A percentile compares a stretch with the other conserved stretches of the same genome.
Evolutionary conservation across 2,888 invertebrate species (phyloP).

Genomic region (Halictus ligatus): DNA sequence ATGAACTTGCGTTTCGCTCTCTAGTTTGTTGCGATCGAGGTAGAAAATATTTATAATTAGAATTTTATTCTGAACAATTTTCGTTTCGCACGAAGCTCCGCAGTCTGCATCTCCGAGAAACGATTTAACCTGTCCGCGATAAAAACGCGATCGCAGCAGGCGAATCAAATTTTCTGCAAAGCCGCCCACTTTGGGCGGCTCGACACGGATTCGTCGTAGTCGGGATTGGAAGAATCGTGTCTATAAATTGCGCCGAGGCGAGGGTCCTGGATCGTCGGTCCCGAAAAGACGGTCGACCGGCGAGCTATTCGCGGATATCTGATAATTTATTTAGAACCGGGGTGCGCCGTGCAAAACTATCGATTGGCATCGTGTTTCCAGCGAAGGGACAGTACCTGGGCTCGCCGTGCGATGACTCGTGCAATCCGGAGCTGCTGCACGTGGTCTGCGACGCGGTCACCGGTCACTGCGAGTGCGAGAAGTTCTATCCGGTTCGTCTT

Average conservation of each 20-base stretch:
- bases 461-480: constrained; percentile 91
- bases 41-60: neutral
- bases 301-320: constrained; percentile 20
- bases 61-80: neutral
- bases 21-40: neutral
- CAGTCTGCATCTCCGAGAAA: neutral
- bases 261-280: neutral
- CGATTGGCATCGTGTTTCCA: constrained; percentile 82
- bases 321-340: constrained; percentile 21
- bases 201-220: neutral
- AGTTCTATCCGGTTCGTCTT: constrained; percentile 92
- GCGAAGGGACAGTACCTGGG: constrained; percentile 93
- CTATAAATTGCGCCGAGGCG: neutral
- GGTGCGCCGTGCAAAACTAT: constrained; percentile 26
- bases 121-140: neutral
- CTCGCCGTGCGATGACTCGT: constrained; percentile 91
- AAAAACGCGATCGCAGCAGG: neutral
- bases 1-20: neutral
- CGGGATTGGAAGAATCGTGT: neutral
- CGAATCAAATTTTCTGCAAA: neutral
- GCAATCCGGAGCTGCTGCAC: constrained; percentile 90
- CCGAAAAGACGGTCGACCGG: neutral
- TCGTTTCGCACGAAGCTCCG: neutral
- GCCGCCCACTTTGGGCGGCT: neutral
- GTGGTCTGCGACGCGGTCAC: constrained; percentile 91